A percentile compares a stretch with the other conserved stretches of the same genome.
These are phyloP conservation scores for Lepidostoma basale DNA, from an alignment of 1,140 invertebrate species.

Conservation along the genomic window DNA sequence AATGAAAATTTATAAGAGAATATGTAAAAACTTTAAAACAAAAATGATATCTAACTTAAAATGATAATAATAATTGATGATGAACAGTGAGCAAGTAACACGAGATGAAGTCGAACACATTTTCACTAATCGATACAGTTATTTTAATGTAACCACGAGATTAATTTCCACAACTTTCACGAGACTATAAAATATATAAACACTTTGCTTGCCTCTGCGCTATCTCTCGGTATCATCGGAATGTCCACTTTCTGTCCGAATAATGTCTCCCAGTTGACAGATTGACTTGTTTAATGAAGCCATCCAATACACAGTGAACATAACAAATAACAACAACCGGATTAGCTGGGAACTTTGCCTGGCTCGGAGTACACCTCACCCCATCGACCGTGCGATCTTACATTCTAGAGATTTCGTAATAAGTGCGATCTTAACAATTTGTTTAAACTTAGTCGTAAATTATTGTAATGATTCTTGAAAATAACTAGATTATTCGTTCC, in stretches of 20 bases:
- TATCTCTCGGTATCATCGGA: not conserved
- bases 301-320: not conserved
- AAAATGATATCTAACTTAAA: too few relatives aligned
- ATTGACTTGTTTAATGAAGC: not conserved
- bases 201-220: not conserved
- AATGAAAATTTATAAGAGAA: too few relatives aligned
- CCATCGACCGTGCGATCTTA: conserved; percentile 38
- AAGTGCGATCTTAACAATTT: conserved; percentile 43
- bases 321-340: not conserved
- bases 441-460: conserved; percentile 27
- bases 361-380: conserved; percentile 37
- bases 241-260: not conserved
- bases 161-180: conserved; percentile 18
- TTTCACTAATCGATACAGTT: not conserved
- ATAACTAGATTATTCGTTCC: conserved; percentile 19
- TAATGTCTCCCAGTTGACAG: not conserved
- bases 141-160: not conserved
- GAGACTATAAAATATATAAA: conserved; percentile 3
- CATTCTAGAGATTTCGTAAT: conserved; percentile 37
- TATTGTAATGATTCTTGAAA: conserved; percentile 19
- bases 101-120: not conserved
- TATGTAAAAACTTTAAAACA: too few relatives aligned
- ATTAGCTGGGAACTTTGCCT: conserved; percentile 28
- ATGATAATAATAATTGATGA: too few relatives aligned
- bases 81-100: not conserved